Conservation (phyloP, 2,888 invertebrate genomes). For the Coelogynopora nodosa region DNA sequence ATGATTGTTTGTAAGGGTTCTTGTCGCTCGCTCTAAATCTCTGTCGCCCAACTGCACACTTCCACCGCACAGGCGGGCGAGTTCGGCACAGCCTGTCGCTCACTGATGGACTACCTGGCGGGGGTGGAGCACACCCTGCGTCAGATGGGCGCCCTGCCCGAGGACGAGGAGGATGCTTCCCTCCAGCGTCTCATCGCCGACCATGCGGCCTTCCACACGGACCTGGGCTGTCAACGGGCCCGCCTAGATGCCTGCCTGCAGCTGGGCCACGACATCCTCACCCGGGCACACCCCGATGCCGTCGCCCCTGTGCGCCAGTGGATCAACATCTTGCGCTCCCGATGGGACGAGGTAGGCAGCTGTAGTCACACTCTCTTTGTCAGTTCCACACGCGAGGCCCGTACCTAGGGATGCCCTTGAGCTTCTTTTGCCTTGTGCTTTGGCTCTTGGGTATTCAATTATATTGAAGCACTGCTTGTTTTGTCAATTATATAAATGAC, state of each 20-base stretch:
- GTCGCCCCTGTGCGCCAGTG: slow-evolving; percentile 96
- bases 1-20: too few species aligned
- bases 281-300: slow-evolving; percentile 91
- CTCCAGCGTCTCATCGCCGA: slow-evolving; percentile 89
- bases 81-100: slow-evolving; percentile 87
- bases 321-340: slow-evolving; percentile 89
- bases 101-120: slow-evolving; percentile 88
- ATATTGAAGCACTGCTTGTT: too few species aligned
- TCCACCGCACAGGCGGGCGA: slow-evolving; percentile 85
- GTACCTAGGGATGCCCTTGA: too few species aligned
- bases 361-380: too few species aligned
- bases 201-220: slow-evolving; percentile 75
- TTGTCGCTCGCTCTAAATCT: too few species aligned
- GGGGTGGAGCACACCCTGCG: slow-evolving; percentile 89
- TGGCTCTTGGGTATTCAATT: too few species aligned
- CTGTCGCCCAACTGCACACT: too few species aligned
- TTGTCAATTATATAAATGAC: too few species aligned
- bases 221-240: slow-evolving; percentile 66
- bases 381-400: not conserved
- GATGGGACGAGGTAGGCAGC: slow-evolving; percentile 70
- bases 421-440: too few species aligned
- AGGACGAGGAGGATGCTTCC: slow-evolving; percentile 82
- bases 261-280: slow-evolving; percentile 80
- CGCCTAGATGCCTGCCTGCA: slow-evolving; percentile 71
- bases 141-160: slow-evolving; percentile 85